Evolutionary conservation across 2,888 invertebrate genomes (phyloP).

Genomic region (Lepidochrysops patricia): DNA sequence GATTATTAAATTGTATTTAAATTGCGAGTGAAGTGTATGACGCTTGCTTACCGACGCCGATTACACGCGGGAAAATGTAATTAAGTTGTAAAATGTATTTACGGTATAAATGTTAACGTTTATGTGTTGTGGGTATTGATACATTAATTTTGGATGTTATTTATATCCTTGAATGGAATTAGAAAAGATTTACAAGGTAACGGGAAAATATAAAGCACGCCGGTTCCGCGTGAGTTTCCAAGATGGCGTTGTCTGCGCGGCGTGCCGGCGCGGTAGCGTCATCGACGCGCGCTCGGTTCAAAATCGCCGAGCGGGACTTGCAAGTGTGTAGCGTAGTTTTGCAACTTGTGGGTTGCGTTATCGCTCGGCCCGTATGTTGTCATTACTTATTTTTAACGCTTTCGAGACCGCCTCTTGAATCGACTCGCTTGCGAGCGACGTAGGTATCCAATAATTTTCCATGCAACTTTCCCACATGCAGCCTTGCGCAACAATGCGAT

Average conservation of each 20-base stretch:
- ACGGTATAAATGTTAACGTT: constrained; percentile 26
- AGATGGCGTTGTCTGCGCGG: constrained; percentile 70
- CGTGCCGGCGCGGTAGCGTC: constrained; percentile 60
- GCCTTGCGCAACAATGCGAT: constrained; percentile 59
- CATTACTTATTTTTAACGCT: constrained; percentile 70
- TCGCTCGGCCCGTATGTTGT: constrained; percentile 62
- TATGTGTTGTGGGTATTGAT: neutral
- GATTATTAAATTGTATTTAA: neutral
- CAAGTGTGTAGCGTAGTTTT: constrained; percentile 40
- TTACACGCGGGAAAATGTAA: constrained; percentile 21
- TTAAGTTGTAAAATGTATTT: constrained; percentile 19
- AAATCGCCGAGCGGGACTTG: constrained; percentile 44
- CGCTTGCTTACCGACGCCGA: constrained; percentile 9
- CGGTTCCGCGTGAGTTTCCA: constrained; percentile 50
- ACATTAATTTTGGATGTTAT: neutral
- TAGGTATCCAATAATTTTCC: constrained; percentile 51
- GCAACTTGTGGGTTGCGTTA: constrained; percentile 64
- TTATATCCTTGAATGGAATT: neutral
- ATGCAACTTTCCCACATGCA: constrained; percentile 67
- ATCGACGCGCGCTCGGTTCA: constrained; percentile 62
- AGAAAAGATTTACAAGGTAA: constrained; percentile 14
- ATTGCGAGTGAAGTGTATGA: neutral
- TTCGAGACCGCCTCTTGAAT: constrained; percentile 36
- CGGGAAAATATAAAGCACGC: constrained; percentile 48
- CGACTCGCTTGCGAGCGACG: constrained; percentile 44